A percentile compares a stretch with the other conserved stretches of the same genome.
These are phyloP conservation scores for Cyphomyrmex costatus DNA, from an alignment of 1,140 invertebrate species.

Conservation along the genomic window DNA sequence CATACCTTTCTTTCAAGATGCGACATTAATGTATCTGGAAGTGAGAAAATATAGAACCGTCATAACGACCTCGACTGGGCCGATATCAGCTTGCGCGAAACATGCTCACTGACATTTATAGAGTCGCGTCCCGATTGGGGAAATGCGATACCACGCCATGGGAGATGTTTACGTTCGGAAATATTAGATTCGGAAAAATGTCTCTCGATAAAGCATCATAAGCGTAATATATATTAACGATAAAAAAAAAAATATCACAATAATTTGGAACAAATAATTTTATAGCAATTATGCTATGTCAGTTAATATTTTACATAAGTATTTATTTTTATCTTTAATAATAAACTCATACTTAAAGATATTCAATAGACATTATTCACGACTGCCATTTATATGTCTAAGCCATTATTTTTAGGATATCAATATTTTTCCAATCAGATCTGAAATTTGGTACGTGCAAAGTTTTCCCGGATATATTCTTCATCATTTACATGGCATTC, in stretches of 20 bases:
- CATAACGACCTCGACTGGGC: constrained; percentile 43
- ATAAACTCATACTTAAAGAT: neutral
- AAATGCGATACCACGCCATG: constrained; percentile 1
- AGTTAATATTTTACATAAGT: neutral
- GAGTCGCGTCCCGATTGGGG: constrained; percentile 8
- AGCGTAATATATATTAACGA: neutral
- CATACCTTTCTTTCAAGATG: constrained; percentile 40
- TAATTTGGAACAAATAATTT: neutral
- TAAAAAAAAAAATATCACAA: neutral
- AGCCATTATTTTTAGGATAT: neutral
- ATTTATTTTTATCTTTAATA: constrained; percentile 24
- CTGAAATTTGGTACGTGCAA: neutral
- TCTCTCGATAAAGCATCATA: neutral
- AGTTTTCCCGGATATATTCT: neutral
- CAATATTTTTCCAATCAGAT: neutral
- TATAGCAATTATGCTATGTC: neutral
- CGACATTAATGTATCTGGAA: constrained; percentile 56
- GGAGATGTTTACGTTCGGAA: neutral
- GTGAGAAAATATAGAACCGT: constrained; percentile 9
- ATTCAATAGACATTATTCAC: neutral
- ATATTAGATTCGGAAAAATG: constrained; percentile 16
- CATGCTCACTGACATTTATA: constrained; percentile 31
- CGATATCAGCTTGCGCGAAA: constrained; percentile 30
- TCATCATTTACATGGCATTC: constrained; percentile 10
- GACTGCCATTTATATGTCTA: neutral